phyloP scores from a whole-genome alignment of 2,888 invertebrate species.

The Ypsolopha sequella region DNA sequence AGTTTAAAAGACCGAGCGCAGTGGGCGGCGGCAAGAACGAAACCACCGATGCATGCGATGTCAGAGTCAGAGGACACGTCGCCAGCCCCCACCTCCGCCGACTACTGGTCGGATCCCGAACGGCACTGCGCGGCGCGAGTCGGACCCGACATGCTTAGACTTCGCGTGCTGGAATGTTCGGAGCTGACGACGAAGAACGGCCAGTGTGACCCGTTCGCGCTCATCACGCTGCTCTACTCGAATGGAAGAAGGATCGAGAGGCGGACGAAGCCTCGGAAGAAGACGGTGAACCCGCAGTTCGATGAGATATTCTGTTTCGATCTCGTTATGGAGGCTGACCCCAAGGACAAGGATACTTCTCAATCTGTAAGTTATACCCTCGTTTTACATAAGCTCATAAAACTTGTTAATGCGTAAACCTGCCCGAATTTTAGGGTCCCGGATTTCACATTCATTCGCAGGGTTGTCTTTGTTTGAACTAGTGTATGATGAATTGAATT shows the following conservation, averaged over 20 bases:
- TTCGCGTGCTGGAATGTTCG: slow-evolving; percentile 85
- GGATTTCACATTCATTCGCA: too few relatives aligned
- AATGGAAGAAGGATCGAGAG: slow-evolving; percentile 84
- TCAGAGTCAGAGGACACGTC: slow-evolving; percentile 42
- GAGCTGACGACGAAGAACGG: slow-evolving; percentile 92
- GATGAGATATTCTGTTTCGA: slow-evolving; percentile 89
- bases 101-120: slow-evolving; percentile 66
- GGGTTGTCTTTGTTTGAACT: too few relatives aligned
- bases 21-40: slow-evolving; percentile 42
- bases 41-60: slow-evolving; percentile 59
- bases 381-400: too few relatives aligned
- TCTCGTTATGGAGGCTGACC: slow-evolving; percentile 71
- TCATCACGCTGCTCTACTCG: slow-evolving; percentile 83
- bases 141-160: slow-evolving; percentile 61
- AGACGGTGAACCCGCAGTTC: slow-evolving; percentile 90
- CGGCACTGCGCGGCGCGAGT: slow-evolving; percentile 57
- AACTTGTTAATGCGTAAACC: too few relatives aligned
- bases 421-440: too few relatives aligned
- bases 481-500: too few relatives aligned
- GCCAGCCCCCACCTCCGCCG: slow-evolving; percentile 56
- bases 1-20: slow-evolving; percentile 59
- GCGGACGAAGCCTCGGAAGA: slow-evolving; percentile 89
- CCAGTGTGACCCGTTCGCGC: slow-evolving; percentile 91
- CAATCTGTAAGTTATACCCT: slow-evolving; percentile 57
- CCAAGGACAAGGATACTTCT: slow-evolving; percentile 61